These are phyloP conservation scores for Volucella inflata DNA, from an alignment of 2,888 invertebrate species.

Conservation along the genomic window DNA sequence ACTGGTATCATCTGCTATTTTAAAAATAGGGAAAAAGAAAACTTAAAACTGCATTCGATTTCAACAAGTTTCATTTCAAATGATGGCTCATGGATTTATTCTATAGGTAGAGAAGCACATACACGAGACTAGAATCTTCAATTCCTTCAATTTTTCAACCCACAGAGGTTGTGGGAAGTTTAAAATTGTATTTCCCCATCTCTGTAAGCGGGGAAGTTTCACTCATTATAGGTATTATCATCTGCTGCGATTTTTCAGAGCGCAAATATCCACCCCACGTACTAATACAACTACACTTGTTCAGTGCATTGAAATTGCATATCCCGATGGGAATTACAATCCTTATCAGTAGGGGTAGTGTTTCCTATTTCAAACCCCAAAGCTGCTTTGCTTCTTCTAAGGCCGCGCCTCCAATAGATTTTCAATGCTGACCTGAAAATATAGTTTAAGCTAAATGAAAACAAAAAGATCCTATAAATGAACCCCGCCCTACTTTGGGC, in stretches of 20 bases:
- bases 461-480: not conserved
- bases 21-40: too few relatives aligned
- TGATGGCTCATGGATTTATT: too few relatives aligned
- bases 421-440: not conserved
- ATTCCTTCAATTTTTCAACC: too few relatives aligned
- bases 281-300: constrained; percentile 14
- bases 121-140: too few relatives aligned
- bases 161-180: too few relatives aligned
- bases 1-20: too few relatives aligned
- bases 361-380: constrained; percentile 19
- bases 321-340: not conserved
- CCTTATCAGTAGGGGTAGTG: not conserved
- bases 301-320: not conserved
- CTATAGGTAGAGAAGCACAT: too few relatives aligned
- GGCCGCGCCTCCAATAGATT: constrained; percentile 38
- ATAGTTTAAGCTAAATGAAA: constrained; percentile 1
- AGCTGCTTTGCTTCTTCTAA: constrained; percentile 1
- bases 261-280: not conserved
- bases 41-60: too few relatives aligned
- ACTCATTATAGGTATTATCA: not conserved
- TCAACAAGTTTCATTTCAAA: too few relatives aligned
- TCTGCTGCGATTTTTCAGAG: constrained; percentile 1
- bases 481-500: constrained; percentile 31
- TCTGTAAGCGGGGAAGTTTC: not conserved
- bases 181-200: too few relatives aligned